Conservation (phyloP, 2,888 invertebrate genomes). For the Tuta absoluta region DNA sequence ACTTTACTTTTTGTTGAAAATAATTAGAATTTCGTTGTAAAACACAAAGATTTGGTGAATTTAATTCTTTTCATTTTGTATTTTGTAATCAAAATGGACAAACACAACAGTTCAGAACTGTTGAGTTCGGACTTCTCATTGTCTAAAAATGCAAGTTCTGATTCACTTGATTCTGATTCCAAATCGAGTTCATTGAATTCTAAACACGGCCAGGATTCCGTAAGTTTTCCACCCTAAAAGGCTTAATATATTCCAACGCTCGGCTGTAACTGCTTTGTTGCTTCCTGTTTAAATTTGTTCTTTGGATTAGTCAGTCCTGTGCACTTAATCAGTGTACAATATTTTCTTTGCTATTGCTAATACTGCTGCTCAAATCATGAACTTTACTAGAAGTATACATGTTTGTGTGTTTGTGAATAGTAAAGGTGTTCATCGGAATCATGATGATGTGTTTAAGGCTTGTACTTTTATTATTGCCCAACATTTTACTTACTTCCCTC, state of each 20-base stretch:
- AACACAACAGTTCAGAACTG: conserved; percentile 84
- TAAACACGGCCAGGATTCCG: conserved; percentile 91
- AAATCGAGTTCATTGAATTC: conserved; percentile 93
- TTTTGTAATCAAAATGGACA: conserved; percentile 76
- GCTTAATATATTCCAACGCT: conserved; percentile 72
- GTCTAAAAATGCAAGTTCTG: conserved; percentile 89
- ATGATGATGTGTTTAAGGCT: conserved; percentile 62
- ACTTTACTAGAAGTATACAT: conserved; percentile 58
- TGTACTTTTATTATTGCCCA: conserved; percentile 38
- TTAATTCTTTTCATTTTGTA: background rate
- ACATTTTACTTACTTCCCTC: background rate
- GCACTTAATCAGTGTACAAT: background rate
- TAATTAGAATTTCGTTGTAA: conserved; percentile 17
- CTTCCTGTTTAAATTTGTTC: conserved; percentile 55
- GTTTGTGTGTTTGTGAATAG: conserved; percentile 70
- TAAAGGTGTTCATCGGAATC: conserved; percentile 62
- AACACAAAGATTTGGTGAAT: background rate
- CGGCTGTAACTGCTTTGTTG: conserved; percentile 54
- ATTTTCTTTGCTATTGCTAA: background rate
- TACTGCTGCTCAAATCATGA: conserved; percentile 43
- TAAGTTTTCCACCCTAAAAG: conserved; percentile 78
- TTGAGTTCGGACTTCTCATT: conserved; percentile 83
- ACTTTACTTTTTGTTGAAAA: background rate
- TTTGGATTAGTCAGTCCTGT: conserved; percentile 3
- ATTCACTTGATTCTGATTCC: conserved; percentile 91